Base-by-base conservation (phyloP, 2,888 invertebrate species). In the Anthoptus insignis region DNA sequence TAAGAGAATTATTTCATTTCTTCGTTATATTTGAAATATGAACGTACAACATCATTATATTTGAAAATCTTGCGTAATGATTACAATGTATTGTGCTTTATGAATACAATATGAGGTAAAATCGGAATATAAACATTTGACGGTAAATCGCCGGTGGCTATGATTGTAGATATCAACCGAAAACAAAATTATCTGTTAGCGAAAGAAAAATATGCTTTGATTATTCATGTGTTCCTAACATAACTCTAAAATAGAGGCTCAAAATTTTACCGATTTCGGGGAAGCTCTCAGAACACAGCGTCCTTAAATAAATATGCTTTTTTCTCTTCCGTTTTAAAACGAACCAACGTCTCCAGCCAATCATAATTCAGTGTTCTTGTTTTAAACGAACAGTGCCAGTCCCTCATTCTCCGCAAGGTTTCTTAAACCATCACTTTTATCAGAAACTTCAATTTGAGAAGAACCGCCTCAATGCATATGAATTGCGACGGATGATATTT, bases 401-500 rank as follows among this genome's bases (percentile, higher is more conserved):
- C 19, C 19, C 42, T 3, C 19, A 4, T 19, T 19, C 42, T 42
- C 11, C 19, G 42, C 39, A 16, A 14, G 5, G 22, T 54, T 47
- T 54, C 32, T 54, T 47, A 57, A 37, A 50, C 37, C 37, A 39
- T 50, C 63, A 61, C 45, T 47, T 56, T 56, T 57, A 50, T 64
- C 49, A 64, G 37, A 13, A 47, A 60, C 45, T 64, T 53, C 64
- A 64, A 64, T 64, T 64, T 64, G 34, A 53, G 52, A 16, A 42
- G 39, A 53, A 19, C 45, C 45, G 52, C 50, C 52, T 42, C 58
- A 64, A 64, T 64, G 64, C 58, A 64, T 64, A 64, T 52, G 45
- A 58, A 64, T 58, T 57, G 63, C 63, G 37, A 42, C 49, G 63
- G 57, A 64, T 64, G 57, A 64, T 54, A 57, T 64, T 64, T 64